Conservation (phyloP, 1,140 invertebrate species). For the Papilio helenus region DNA sequence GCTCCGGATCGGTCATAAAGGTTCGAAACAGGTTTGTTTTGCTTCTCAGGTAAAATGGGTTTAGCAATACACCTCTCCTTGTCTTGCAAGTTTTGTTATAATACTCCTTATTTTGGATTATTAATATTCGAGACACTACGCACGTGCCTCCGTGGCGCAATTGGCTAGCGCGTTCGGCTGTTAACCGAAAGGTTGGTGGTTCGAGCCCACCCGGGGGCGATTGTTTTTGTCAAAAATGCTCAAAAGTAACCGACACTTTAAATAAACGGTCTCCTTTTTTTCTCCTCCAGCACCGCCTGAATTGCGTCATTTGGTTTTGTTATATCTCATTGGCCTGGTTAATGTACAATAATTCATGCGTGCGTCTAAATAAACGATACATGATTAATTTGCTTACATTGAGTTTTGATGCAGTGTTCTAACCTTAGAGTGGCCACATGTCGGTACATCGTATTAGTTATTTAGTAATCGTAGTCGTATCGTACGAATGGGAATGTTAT, state of each 20-base stretch:
- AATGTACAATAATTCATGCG: slow-evolving; percentile 33
- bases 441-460: neutral
- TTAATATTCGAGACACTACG: slow-evolving; percentile 40
- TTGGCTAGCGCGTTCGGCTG: slow-evolving; percentile 91
- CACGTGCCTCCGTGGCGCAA: slow-evolving; percentile 89
- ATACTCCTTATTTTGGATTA: neutral
- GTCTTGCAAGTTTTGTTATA: slow-evolving; percentile 49
- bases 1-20: slow-evolving; percentile 48
- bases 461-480: too few relatives aligned
- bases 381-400: slow-evolving; percentile 39
- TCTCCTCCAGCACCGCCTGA: neutral
- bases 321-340: slow-evolving; percentile 38
- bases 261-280: neutral
- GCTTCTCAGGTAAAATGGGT: slow-evolving; percentile 61
- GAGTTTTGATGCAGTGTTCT: slow-evolving; percentile 22
- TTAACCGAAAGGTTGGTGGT: slow-evolving; percentile 94
- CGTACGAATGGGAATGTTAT: slow-evolving; percentile 1
- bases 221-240: slow-evolving; percentile 51
- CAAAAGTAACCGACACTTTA: neutral
- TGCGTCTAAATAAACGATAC: slow-evolving; percentile 28
- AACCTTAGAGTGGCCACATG: slow-evolving; percentile 23
- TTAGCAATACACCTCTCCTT: slow-evolving; percentile 63
- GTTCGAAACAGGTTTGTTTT: slow-evolving; percentile 70
- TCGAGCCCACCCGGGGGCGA: slow-evolving; percentile 90
- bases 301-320: slow-evolving; percentile 31